phyloP scores from a whole-genome alignment of 2,888 invertebrate genomes.

The Dynastes maya region DNA sequence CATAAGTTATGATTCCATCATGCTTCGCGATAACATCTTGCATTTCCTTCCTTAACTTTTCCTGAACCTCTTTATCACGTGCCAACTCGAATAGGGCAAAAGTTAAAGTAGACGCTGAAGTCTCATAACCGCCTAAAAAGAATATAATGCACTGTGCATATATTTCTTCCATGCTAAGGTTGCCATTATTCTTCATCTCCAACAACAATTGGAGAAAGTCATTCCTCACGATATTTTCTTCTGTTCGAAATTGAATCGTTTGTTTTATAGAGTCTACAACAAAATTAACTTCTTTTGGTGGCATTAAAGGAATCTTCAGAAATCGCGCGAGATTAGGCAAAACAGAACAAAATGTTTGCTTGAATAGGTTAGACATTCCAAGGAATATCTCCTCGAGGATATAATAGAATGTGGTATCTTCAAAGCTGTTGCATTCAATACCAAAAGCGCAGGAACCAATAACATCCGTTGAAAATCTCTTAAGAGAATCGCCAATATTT shows the following conservation, averaged over 20 bases:
- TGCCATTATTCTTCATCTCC: constrained; percentile 33
- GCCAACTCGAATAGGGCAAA: constrained; percentile 65
- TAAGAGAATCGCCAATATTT: constrained; percentile 22
- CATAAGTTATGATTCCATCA: constrained; percentile 64
- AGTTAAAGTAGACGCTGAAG: constrained; percentile 64
- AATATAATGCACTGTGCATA: constrained; percentile 63
- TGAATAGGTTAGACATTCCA: neutral
- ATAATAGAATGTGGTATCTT: constrained; percentile 52
- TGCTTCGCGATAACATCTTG: constrained; percentile 63
- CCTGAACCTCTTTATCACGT: constrained; percentile 66
- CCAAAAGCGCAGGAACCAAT: constrained; percentile 45
- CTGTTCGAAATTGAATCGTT: constrained; percentile 11
- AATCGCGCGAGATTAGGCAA: constrained; percentile 37
- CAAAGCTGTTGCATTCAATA: constrained; percentile 29
- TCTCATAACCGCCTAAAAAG: constrained; percentile 67
- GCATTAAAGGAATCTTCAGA: constrained; percentile 28
- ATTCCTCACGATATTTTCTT: constrained; percentile 2
- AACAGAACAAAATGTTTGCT: neutral
- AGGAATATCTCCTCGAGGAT: neutral
- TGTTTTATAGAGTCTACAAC: constrained; percentile 21
- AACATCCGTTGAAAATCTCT: constrained; percentile 30
- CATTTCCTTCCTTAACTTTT: constrained; percentile 67
- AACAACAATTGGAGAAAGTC: constrained; percentile 41
- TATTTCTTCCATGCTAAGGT: constrained; percentile 58
- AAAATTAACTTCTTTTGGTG: constrained; percentile 7